Percentiles rank a stretch among this genome's conserved stretches.
phyloP scores from a whole-genome alignment of 1,140 invertebrate species.

The Monomorium pharaonis region DNA sequence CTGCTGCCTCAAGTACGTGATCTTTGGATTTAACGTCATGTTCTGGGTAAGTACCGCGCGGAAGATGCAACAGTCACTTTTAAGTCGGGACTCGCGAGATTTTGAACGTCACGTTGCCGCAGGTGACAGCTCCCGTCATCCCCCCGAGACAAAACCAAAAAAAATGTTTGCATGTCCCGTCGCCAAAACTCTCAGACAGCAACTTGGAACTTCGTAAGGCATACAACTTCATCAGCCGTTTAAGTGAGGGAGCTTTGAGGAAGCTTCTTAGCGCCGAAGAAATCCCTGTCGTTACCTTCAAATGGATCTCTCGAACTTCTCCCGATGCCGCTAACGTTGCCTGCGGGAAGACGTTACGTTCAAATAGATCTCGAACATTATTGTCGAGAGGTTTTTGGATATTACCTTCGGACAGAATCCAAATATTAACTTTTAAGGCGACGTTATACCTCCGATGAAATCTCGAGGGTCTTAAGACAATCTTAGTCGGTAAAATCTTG shows the following conservation, averaged over 20 bases:
- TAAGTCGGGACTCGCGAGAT: background rate
- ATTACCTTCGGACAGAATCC: background rate
- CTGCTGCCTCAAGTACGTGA: constrained; percentile 98
- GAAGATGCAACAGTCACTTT: background rate
- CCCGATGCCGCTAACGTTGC: background rate
- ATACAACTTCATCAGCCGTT: background rate
- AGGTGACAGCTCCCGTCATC: background rate
- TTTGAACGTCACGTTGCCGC: background rate
- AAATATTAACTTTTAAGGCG: background rate
- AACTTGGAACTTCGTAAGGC: background rate
- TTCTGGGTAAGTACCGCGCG: constrained; percentile 94
- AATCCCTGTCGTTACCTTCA: background rate
- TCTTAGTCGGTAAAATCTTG: background rate
- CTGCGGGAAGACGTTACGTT: background rate
- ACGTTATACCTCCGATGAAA: background rate
- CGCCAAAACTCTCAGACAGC: background rate
- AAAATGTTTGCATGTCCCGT: background rate
- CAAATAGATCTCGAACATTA: background rate
- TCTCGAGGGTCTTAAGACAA: background rate
- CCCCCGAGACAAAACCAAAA: background rate
- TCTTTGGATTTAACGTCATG: constrained; percentile 98
- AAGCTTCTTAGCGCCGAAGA: background rate
- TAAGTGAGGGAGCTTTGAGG: too few relatives aligned
- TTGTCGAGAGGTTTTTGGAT: background rate
- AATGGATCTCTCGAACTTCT: background rate